Evolutionary conservation across 2,888 invertebrate species (phyloP), one percentile per base, ranked within the genome.

Genomic region (Gandaritis pyraliata): DNA sequence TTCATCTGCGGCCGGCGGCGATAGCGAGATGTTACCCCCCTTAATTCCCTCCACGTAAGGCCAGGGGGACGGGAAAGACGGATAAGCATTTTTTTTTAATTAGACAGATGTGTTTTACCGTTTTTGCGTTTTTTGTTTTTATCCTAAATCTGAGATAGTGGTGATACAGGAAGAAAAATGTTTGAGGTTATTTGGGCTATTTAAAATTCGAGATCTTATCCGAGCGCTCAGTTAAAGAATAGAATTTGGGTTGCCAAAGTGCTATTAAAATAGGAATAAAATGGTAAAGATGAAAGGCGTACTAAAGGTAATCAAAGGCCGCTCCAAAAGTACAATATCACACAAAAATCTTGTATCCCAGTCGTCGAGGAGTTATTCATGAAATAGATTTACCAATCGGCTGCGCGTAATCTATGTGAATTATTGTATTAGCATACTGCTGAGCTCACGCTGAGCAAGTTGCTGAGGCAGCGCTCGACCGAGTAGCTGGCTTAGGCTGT

Each of bases 1-100:
- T 82, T 89, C 87, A 88, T 88, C 80, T 76, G 75, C 73, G 80
- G 77, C 77, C 77, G 72, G 71, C 75, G 74, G 78, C 78, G 77
- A 73, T 76, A 72, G 71, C 74, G 69, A 77, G 77, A 75, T 74
- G 73, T 71, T 74, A 68, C 70, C 73, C 71, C 72, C 72, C 68
- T 63, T 30, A 36, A 41, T 30, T 16, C 47, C 55, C 38, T 30
- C 55, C 39, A 55, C 36, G 38, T 46, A 13, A 46, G 23, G 38
- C 18, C 41, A 49, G 46, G 38, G 38, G 13, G 33, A 13, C 29
- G 10, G 47, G 33, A 33, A 36, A 57, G 36, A 23, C 23, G 38
- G 39, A 48, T 48, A 49, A 57, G 39, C 39, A 18, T 33, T 57
- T 30, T 55, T n/a, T 11, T 43, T 16, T 43, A 16, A 43, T 41